phyloP scores from a whole-genome alignment of 2,113 vertebrate species.

The Hippolais icterina region DNA sequence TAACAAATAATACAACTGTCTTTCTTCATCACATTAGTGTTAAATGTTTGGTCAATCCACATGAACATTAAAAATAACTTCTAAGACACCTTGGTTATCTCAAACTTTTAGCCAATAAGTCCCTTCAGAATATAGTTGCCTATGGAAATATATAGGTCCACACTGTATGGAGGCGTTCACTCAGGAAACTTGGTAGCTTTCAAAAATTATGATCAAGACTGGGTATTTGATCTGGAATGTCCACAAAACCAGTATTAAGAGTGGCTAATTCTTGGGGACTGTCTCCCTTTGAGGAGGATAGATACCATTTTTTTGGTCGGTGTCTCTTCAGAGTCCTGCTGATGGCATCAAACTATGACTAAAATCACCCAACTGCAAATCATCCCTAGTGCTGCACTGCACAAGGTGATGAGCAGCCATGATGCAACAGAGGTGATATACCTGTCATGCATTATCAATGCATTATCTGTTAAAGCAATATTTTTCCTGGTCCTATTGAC shows the following conservation, averaged over 20 bases:
- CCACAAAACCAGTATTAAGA: background rate
- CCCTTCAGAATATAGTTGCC: background rate
- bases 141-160: background rate
- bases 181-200: background rate
- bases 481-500: background rate
- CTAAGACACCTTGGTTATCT: background rate
- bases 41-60: background rate
- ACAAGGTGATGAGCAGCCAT: background rate
- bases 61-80: background rate
- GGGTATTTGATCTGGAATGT: background rate
- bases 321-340: background rate
- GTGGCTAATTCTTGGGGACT: background rate
- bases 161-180: background rate
- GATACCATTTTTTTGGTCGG: background rate
- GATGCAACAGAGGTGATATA: background rate
- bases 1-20: background rate
- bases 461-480: background rate
- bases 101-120: background rate
- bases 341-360: no score
- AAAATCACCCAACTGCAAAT: background rate
- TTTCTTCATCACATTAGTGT: background rate
- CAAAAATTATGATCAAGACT: background rate
- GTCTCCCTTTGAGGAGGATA: background rate
- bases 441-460: background rate
- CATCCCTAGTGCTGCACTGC: no score